These are phyloP conservation scores for Tethea ocularis DNA, from an alignment of 2,888 invertebrate species.

Conservation along the genomic window DNA sequence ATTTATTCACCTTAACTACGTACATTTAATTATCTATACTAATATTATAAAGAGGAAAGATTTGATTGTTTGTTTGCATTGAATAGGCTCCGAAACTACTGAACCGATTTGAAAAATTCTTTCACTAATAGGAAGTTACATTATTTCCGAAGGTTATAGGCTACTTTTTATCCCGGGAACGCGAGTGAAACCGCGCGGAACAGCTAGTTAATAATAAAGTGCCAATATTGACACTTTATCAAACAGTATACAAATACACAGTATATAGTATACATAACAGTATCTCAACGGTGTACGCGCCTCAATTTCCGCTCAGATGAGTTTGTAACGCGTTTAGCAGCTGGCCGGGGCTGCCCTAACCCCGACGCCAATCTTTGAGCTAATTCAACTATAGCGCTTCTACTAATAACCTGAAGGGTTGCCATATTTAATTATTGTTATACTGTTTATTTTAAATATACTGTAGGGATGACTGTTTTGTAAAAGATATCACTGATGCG, in stretches of 20 bases:
- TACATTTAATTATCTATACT: too few species aligned
- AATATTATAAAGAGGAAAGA: too few species aligned
- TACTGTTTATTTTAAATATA: too few species aligned
- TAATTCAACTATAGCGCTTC: constrained; percentile 12
- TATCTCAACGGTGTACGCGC: background rate
- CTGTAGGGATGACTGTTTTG: background rate
- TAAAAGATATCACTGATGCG: too few species aligned
- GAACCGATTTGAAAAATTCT: too few species aligned
- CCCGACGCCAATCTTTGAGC: constrained; percentile 12
- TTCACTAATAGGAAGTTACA: too few species aligned
- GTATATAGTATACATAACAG: background rate
- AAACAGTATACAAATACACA: background rate
- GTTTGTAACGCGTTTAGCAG: constrained; percentile 45
- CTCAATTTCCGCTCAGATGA: constrained; percentile 51
- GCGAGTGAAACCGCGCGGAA: too few species aligned
- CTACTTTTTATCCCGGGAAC: too few species aligned
- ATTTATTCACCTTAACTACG: constrained; percentile 29
- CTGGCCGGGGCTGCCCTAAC: background rate
- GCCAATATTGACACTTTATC: background rate
- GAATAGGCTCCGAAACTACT: too few species aligned
- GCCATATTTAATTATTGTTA: background rate
- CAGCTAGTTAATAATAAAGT: background rate
- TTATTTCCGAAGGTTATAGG: too few species aligned
- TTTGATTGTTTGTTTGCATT: too few species aligned
- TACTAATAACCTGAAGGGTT: background rate